Conservation (phyloP, 2,113 vertebrate genomes). For the Perca flavescens region DNA sequence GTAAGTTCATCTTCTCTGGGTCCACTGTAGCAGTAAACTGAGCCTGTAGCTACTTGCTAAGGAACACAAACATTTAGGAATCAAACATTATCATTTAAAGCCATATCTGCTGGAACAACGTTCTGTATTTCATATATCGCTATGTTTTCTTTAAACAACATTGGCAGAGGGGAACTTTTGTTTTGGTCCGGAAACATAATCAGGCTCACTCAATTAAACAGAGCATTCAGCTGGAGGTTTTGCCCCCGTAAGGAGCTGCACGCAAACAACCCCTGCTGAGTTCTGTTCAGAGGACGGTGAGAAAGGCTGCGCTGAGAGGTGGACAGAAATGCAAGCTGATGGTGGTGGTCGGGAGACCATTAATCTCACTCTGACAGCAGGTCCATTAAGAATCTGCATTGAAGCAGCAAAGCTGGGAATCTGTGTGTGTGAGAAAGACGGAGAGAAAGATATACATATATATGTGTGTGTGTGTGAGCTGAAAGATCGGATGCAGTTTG, state of each 20-base stretch:
- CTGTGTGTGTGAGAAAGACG: not conserved
- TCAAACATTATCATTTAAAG: not conserved
- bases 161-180: slow-evolving; percentile 23
- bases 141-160: not conserved
- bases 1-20: slow-evolving; percentile 12
- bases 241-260: slow-evolving; percentile 14
- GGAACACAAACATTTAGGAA: slow-evolving; percentile 4
- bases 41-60: slow-evolving; percentile 6
- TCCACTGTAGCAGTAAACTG: not conserved
- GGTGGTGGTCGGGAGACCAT: slow-evolving; percentile 57
- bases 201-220: slow-evolving; percentile 19
- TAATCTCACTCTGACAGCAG: slow-evolving; percentile 74
- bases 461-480: not conserved
- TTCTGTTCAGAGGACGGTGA: slow-evolving; percentile 36
- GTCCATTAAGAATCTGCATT: slow-evolving; percentile 63
- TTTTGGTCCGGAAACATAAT: slow-evolving; percentile 21
- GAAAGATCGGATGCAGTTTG: slow-evolving; percentile 26
- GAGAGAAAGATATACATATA: not conserved
- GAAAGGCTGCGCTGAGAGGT: slow-evolving; percentile 39
- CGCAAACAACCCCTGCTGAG: slow-evolving; percentile 37
- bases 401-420: slow-evolving; percentile 40
- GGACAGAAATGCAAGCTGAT: slow-evolving; percentile 69
- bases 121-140: not conserved
- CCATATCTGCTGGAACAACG: not conserved
- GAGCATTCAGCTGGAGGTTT: slow-evolving; percentile 18